Percentiles rank a stretch among this genome's conserved stretches.
Conservation (phyloP, 2,113 vertebrate species). For the Sula dactylatra region DNA sequence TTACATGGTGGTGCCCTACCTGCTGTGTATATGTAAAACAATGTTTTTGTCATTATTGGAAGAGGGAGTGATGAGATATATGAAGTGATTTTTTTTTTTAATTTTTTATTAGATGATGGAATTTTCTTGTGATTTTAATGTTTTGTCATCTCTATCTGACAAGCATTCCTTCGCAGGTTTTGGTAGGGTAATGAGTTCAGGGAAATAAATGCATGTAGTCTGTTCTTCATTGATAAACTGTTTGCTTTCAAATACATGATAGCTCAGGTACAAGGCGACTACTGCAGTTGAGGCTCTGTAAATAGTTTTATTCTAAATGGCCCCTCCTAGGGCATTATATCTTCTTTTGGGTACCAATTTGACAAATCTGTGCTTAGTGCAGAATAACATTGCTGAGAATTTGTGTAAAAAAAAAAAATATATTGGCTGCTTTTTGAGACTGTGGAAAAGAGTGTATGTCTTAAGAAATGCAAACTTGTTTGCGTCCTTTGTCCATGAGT, state of each 20-base stretch:
- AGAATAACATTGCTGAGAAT: not conserved
- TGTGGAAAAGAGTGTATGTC: not conserved
- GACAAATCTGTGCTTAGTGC: not conserved
- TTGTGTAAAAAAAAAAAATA: not conserved
- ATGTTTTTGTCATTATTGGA: not conserved
- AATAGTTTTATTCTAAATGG: not conserved
- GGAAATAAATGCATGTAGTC: not conserved
- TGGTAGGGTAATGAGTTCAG: not conserved
- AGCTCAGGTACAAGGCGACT: not conserved
- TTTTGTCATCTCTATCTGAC: not conserved
- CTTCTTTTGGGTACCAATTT: not conserved
- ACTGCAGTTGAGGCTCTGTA: not conserved
- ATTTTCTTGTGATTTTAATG: not conserved
- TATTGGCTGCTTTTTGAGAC: not conserved
- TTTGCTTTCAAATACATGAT: not conserved
- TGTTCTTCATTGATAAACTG: not conserved
- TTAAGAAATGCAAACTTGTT: not conserved
- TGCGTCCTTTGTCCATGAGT: not conserved
- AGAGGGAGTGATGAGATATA: not conserved
- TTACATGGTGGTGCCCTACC: not conserved
- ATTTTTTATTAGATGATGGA: not conserved
- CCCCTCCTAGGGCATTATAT: not conserved
- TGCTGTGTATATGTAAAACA: fast-evolving
- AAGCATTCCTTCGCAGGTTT: not conserved
- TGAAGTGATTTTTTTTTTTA: not conserved